A percentile compares a stretch with the other conserved stretches of the same genome.
phyloP scores from a whole-genome alignment of 2,113 vertebrate species.

The Lichenostomus cassidix region DNA sequence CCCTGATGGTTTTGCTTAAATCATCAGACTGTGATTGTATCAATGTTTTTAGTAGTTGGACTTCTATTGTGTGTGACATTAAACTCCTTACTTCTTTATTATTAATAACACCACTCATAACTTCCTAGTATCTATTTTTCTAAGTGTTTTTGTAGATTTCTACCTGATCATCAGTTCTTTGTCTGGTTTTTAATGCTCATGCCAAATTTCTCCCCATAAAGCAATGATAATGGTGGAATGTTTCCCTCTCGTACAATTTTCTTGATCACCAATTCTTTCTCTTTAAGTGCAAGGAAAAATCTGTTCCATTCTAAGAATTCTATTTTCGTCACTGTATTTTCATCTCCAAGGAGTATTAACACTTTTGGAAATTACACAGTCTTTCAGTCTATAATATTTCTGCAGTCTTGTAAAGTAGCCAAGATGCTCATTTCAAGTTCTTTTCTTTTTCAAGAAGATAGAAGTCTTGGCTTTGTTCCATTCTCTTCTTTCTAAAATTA shows the following conservation, averaged over 20 bases:
- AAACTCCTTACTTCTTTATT: neutral
- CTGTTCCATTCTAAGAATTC: neutral
- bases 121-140: neutral
- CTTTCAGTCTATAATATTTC: neutral
- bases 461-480: neutral
- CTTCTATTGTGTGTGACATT: neutral
- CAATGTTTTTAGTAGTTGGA: neutral
- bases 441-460: neutral
- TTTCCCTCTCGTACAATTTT: neutral
- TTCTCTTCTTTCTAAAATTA: neutral
- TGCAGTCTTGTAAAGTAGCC: neutral
- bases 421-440: conserved; percentile 11
- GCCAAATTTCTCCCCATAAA: neutral
- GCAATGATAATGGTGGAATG: neutral
- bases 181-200: neutral
- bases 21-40: neutral
- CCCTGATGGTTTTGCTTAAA: neutral
- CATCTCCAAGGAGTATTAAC: neutral
- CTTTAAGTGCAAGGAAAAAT: neutral
- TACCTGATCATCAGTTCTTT: neutral
- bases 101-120: neutral
- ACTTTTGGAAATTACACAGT: neutral
- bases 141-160: neutral
- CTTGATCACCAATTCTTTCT: neutral
- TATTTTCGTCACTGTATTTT: neutral